phyloP scores from a whole-genome alignment of 2,888 invertebrate genomes.

The Escarpia spicata region DNA sequence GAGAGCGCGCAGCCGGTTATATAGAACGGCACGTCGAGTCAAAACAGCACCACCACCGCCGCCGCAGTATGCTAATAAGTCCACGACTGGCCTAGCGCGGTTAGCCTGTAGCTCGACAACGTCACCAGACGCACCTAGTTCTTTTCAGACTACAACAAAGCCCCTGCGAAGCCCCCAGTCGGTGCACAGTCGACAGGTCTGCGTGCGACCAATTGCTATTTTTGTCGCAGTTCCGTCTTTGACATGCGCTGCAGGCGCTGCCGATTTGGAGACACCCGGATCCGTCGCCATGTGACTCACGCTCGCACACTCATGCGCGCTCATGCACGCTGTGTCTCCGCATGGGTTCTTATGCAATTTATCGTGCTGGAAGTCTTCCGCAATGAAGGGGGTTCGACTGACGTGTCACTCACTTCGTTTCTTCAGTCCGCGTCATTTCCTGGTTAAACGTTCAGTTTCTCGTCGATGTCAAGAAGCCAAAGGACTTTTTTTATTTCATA shows the following conservation, averaged over 20 bases:
- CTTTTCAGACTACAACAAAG: not conserved
- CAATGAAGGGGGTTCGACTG: not conserved
- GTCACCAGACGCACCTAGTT: constrained; percentile 12
- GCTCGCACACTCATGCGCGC: not conserved
- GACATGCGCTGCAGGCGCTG: not conserved
- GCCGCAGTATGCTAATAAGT: not conserved
- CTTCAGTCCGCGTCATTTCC: not conserved
- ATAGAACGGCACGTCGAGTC: not conserved
- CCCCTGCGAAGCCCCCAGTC: not conserved
- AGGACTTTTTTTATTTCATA: not conserved
- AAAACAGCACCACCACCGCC: not conserved
- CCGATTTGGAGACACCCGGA: not conserved
- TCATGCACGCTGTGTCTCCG: not conserved
- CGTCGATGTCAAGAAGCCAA: not conserved
- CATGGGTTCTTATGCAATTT: not conserved
- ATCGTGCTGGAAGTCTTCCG: constrained; percentile 6
- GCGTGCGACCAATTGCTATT: constrained; percentile 3
- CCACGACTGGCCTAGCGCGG: not conserved
- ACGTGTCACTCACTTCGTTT: not conserved
- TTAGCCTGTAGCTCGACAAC: not conserved
- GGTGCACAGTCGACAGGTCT: not conserved
- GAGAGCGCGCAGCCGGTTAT: not conserved
- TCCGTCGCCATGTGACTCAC: not conserved
- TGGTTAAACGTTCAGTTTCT: not conserved
- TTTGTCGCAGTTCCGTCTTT: not conserved